These are phyloP conservation scores for Cryptocheilus praepositus DNA, from an alignment of 2,888 invertebrate genomes.

Conservation along the genomic window DNA sequence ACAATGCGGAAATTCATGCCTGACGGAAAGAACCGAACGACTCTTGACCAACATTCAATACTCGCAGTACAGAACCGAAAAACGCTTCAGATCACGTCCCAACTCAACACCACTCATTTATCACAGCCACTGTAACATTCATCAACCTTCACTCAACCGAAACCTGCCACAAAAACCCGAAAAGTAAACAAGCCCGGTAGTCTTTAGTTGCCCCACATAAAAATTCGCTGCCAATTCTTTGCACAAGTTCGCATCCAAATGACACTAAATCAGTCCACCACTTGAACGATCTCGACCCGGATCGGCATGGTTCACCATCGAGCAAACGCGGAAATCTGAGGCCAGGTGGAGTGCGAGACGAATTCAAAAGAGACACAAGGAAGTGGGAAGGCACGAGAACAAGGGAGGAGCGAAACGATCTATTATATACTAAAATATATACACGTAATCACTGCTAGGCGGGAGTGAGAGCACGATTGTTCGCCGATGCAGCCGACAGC, in stretches of 20 bases:
- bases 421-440: too few relatives aligned
- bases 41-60: too few relatives aligned
- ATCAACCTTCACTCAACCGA: too few relatives aligned
- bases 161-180: too few relatives aligned
- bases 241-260: neutral
- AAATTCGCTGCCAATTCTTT: neutral
- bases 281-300: neutral
- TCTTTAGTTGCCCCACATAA: slow-evolving; percentile 5
- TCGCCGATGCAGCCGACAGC: slow-evolving; percentile 58
- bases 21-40: too few relatives aligned
- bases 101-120: too few relatives aligned
- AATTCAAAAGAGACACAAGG: neutral
- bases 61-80: too few relatives aligned
- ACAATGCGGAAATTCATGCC: too few relatives aligned
- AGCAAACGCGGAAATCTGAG: neutral
- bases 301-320: neutral
- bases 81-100: too few relatives aligned
- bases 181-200: neutral
- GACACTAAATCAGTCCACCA: too few relatives aligned
- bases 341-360: neutral
- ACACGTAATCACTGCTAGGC: neutral
- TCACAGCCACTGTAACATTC: too few relatives aligned
- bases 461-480: slow-evolving; percentile 33
- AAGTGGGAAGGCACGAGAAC: neutral
- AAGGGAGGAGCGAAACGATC: too few relatives aligned